phyloP scores from a whole-genome alignment of 1,140 invertebrate genomes.

The Anastrepha ludens region DNA sequence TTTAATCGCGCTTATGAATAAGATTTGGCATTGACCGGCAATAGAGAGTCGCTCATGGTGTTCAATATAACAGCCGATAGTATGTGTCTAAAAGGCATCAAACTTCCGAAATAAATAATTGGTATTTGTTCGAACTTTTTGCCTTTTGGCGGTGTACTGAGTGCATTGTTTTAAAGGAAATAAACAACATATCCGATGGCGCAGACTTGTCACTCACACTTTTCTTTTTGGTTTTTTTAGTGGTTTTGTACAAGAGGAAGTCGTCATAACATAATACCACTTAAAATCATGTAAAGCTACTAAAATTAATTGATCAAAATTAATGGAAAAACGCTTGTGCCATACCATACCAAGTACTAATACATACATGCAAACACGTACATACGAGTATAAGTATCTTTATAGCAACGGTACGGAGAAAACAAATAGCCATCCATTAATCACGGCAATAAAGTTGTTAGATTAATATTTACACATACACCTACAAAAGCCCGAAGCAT shows the following conservation, averaged over 20 bases:
- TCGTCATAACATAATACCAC: slow-evolving; percentile 1
- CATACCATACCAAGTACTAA: background rate
- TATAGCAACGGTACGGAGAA: background rate
- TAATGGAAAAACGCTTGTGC: background rate
- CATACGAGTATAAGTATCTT: background rate
- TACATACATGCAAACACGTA: background rate
- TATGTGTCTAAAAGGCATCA: too few relatives aligned
- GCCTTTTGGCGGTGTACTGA: too few relatives aligned
- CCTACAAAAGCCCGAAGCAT: background rate
- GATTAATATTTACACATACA: background rate
- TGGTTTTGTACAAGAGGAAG: background rate
- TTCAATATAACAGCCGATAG: too few relatives aligned
- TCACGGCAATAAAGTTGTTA: slow-evolving; percentile 44
- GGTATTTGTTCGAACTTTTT: too few relatives aligned
- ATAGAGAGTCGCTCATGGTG: too few relatives aligned
- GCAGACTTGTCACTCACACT: background rate
- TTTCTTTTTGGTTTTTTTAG: too few relatives aligned
- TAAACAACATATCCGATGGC: background rate
- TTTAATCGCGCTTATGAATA: too few relatives aligned
- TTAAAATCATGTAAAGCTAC: background rate
- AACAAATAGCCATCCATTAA: slow-evolving; percentile 45
- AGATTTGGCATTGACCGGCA: too few relatives aligned
- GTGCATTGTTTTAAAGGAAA: background rate
- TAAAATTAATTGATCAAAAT: slow-evolving; percentile 22
- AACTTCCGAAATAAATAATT: too few relatives aligned